phyloP scores from a whole-genome alignment of 2,113 vertebrate genomes.

The Noturus placidus region DNA sequence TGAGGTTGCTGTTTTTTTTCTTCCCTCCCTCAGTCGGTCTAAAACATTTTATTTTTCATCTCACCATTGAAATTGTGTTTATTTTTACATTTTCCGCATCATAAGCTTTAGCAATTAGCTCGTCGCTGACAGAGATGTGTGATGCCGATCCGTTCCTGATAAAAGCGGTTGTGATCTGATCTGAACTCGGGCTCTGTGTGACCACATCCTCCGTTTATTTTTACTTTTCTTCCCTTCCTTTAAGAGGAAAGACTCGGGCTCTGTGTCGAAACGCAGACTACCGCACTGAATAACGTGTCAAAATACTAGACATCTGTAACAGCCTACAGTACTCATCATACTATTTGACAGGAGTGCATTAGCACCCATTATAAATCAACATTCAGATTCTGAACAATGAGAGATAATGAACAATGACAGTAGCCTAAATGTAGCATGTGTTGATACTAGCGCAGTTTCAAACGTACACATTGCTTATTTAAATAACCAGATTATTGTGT shows the following conservation, averaged over 20 bases:
- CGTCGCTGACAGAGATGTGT: constrained; percentile 22
- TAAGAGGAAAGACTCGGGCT: constrained; percentile 34
- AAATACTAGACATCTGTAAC: constrained; percentile 28
- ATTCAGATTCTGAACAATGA: background rate
- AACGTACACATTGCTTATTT: background rate
- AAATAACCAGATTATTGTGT: background rate
- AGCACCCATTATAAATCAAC: background rate
- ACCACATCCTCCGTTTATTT: constrained; percentile 42
- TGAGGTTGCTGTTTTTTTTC: background rate
- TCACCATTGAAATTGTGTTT: constrained; percentile 56
- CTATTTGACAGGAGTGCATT: background rate
- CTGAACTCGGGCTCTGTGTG: constrained; percentile 19
- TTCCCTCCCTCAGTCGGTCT: background rate
- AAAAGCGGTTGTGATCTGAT: constrained; percentile 33
- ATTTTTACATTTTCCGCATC: constrained; percentile 38
- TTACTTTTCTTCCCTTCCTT: constrained; percentile 43
- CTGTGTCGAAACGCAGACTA: constrained; percentile 23
- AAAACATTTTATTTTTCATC: constrained; percentile 50
- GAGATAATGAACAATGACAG: background rate
- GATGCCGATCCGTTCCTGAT: constrained; percentile 27
- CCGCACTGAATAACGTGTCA: constrained; percentile 21
- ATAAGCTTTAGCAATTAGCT: constrained; percentile 44
- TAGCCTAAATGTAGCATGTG: background rate
- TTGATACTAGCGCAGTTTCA: background rate
- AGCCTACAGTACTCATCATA: background rate